A percentile compares a stretch with the other conserved stretches of the same genome.
phyloP scores from a whole-genome alignment of 2,113 vertebrate genomes.

The human region DNA sequence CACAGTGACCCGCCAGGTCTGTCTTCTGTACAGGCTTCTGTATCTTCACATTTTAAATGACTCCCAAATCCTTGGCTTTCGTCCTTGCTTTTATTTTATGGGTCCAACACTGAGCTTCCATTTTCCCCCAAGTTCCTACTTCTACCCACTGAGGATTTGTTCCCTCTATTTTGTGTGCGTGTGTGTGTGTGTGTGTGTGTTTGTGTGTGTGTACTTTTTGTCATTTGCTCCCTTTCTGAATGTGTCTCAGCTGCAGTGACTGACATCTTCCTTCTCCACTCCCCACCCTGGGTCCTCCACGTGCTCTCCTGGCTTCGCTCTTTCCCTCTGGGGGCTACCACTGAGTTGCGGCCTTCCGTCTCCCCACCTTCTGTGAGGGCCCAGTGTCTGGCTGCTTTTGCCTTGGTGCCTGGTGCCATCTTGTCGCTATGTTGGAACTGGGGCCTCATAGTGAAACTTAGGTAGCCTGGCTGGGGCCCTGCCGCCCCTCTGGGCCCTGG shows the following conservation, averaged over 20 bases:
- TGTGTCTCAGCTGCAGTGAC: background rate
- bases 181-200: background rate
- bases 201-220: background rate
- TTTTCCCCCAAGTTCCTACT: background rate
- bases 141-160: background rate
- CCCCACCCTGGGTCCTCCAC: background rate
- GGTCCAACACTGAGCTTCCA: background rate
- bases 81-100: background rate
- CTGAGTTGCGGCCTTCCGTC: background rate
- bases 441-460: background rate
- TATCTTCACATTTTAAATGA: background rate
- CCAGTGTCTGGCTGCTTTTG: background rate
- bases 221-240: background rate
- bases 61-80: background rate
- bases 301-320: background rate
- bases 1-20: background rate
- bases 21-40: background rate
- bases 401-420: background rate
- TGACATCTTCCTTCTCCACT: background rate
- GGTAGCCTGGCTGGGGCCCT: background rate
- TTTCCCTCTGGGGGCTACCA: rapidly evolving
- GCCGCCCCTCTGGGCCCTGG: background rate
- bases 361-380: background rate
- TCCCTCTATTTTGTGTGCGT: background rate
- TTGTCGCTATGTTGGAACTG: background rate